A percentile compares a stretch with the other conserved stretches of the same genome.
phyloP scores from a whole-genome alignment of 2,797 vertebrate species.

The Sciurus carolinensis region DNA sequence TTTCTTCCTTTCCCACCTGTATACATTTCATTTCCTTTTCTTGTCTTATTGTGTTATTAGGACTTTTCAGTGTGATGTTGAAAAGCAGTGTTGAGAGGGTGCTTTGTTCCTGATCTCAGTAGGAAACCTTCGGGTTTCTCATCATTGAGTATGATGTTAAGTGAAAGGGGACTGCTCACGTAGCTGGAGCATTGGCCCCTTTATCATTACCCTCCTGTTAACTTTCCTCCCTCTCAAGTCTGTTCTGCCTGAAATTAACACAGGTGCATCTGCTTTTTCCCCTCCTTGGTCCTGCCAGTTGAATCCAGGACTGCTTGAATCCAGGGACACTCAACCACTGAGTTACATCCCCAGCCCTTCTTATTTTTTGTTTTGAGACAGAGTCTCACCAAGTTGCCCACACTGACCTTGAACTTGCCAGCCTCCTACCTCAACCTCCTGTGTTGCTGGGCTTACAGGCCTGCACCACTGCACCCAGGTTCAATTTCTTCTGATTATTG shows the following conservation, averaged over 20 bases:
- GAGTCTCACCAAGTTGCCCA: too few species aligned
- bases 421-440: too few species aligned
- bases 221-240: too few species aligned
- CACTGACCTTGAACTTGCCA: too few species aligned
- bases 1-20: not conserved
- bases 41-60: not conserved
- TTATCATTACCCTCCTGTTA: not conserved
- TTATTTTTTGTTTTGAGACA: too few species aligned
- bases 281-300: too few species aligned
- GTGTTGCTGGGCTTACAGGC: too few species aligned
- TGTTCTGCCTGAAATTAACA: not conserved
- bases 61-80: not conserved
- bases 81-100: not conserved
- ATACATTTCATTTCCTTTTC: not conserved
- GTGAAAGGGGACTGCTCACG: not conserved
- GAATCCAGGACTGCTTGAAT: too few species aligned
- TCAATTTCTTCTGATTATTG: not conserved
- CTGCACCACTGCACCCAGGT: too few species aligned
- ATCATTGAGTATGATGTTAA: not conserved
- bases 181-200: not conserved
- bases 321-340: too few species aligned
- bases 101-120: not conserved
- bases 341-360: too few species aligned
- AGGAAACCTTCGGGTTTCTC: not conserved
- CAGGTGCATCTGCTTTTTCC: not conserved